Base-by-base conservation (phyloP, 2,888 invertebrate genomes). In the Synergus japonicus region DNA sequence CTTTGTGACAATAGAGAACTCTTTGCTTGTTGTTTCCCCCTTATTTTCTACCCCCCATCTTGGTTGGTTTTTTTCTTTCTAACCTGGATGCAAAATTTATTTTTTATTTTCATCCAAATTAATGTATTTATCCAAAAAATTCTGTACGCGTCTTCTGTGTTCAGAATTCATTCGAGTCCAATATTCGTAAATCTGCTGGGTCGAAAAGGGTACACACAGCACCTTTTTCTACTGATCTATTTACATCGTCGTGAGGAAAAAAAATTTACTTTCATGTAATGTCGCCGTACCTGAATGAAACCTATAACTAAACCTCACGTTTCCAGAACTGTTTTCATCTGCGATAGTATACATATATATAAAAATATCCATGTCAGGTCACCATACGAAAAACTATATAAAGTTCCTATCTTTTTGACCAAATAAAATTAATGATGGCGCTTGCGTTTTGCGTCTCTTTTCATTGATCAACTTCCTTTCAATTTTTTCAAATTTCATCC, bases 101-200 rank as follows among this genome's bases (percentile, higher is more conserved):
- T 37, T 37, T 37, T 4, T 37, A 18, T n/a, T 18, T n/a, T 54
- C n/a, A 9, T n/a, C 7, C n/a, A n/a, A 54, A n/a, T 0, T n/a
- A 54, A 54, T 37, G 37, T 54, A 54, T 54, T 54, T 54, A 54
- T n/a, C n/a, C n/a, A 54, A 8, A n/a, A n/a, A 54, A 54, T n/a
- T 54, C n/a, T n/a, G n/a, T 8, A 54, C n/a, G 18, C n/a, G 54
- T 54, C n/a, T 54, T 54, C 9, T 54, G n/a, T 9, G 2, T 8
- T 15, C 54, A n/a, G 54, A 54, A 54, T 54, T n/a, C 54, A 18
- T n/a, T 9, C 2, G 54, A 7, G 54, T n/a, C 7, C n/a, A 54
- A 54, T n/a, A 8, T 54, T 54, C n/a, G 54, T n/a, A 54, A 54
- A 54, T 54, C 54, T 54, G n/a, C 54, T 54, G n/a, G 54, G n/a